phyloP scores from a whole-genome alignment of 2,113 vertebrate genomes.

The Cairina moschata region DNA sequence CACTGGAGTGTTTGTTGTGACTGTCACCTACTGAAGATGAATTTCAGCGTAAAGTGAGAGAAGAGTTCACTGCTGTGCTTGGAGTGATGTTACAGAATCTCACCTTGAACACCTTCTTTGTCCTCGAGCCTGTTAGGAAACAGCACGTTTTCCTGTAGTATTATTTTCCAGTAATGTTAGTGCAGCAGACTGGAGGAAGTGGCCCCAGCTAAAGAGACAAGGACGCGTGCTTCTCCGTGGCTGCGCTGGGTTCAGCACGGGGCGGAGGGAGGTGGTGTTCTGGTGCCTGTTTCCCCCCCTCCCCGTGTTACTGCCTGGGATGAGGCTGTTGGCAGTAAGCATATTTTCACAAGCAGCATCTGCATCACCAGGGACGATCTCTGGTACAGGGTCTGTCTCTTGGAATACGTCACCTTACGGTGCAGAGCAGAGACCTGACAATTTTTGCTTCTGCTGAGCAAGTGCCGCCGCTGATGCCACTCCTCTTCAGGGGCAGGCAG shows the following conservation, averaged over 20 bases:
- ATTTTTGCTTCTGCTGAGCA: not conserved
- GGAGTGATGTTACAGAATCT: not conserved
- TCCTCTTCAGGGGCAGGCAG: not conserved
- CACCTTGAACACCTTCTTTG: not conserved
- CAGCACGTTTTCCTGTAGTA: not conserved
- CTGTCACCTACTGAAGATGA: not conserved
- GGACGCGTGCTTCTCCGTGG: not conserved
- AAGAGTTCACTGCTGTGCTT: not conserved
- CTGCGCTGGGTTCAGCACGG: not conserved
- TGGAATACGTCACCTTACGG: not conserved
- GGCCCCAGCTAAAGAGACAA: not conserved
- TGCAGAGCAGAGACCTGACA: not conserved
- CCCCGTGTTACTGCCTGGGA: not conserved
- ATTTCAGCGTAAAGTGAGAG: not conserved
- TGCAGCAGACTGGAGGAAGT: not conserved
- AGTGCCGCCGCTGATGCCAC: rapidly evolving
- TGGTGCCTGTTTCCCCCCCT: not conserved
- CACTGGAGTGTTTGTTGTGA: not conserved
- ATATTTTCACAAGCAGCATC: not conserved
- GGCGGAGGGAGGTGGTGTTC: not conserved
- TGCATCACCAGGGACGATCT: not conserved
- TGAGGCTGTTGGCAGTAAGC: not conserved
- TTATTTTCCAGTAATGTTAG: not conserved
- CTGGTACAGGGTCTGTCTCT: not conserved
- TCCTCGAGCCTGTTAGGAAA: not conserved